Percentiles rank a stretch among this genome's conserved stretches.
phyloP scores from a whole-genome alignment of 2,888 invertebrate species.

The Rhyacophila evoluta region DNA sequence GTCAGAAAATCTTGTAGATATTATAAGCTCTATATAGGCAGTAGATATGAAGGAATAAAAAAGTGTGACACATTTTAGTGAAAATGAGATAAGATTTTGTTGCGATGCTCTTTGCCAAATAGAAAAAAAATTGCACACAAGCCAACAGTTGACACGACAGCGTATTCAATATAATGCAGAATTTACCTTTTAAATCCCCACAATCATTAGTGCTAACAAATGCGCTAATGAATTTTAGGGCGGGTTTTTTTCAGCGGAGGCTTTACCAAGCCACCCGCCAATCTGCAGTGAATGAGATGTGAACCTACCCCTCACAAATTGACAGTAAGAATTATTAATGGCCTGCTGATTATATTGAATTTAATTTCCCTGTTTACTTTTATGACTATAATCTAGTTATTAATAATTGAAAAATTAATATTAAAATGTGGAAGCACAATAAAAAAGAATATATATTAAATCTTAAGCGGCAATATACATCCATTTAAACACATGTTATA shows the following conservation, averaged over 20 bases:
- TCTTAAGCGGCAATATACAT: too few species aligned
- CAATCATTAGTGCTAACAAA: conserved; percentile 14
- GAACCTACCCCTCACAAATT: not conserved
- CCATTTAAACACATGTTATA: too few species aligned
- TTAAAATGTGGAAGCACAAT: too few species aligned
- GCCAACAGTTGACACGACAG: not conserved
- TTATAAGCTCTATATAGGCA: too few species aligned
- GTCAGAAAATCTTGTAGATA: too few species aligned
- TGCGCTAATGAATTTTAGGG: not conserved
- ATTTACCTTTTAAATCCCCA: not conserved
- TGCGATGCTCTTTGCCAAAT: too few species aligned
- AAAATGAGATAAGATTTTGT: too few species aligned
- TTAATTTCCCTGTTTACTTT: not conserved
- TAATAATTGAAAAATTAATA: too few species aligned
- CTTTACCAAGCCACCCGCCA: not conserved
- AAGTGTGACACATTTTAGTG: too few species aligned
- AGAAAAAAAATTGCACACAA: not conserved
- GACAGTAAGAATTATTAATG: not conserved
- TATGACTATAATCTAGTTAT: too few species aligned
- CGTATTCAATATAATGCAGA: not conserved
- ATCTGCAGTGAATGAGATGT: not conserved
- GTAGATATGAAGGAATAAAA: too few species aligned
- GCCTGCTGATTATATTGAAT: not conserved
- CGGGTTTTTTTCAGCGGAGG: not conserved
- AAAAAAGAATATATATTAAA: too few species aligned